Evolutionary conservation across 2,797 vertebrate genomes (phyloP).

Genomic region (Semotilus atromaculatus): DNA sequence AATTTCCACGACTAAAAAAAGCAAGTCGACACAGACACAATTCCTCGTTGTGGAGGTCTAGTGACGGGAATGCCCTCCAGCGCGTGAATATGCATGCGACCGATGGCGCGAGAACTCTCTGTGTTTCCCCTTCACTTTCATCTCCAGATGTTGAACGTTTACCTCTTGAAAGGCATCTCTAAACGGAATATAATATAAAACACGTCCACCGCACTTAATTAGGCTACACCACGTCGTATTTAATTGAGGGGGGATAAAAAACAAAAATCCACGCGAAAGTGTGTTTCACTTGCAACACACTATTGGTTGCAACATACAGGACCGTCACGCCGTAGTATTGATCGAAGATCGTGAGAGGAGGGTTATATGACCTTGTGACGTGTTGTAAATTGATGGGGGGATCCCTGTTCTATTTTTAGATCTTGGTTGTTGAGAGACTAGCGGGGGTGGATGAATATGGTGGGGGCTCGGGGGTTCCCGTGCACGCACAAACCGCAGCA

Average conservation of each 20-base stretch:
- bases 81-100: constrained; percentile 34
- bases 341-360: constrained; percentile 47
- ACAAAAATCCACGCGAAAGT: neutral
- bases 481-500: constrained; percentile 39
- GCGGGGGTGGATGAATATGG: constrained; percentile 74
- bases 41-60: constrained; percentile 10
- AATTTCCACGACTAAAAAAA: constrained; percentile 14
- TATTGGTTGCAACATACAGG: neutral
- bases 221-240: neutral
- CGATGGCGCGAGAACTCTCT: constrained; percentile 25
- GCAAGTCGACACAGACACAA: neutral
- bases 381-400: constrained; percentile 79
- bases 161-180: neutral
- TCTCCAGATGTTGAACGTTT: constrained; percentile 17
- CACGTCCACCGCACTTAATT: neutral
- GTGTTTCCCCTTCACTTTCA: constrained; percentile 39
- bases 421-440: constrained; percentile 68
- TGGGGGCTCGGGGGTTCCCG: constrained; percentile 55
- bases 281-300: neutral
- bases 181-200: neutral
- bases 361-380: constrained; percentile 56
- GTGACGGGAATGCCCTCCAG: constrained; percentile 28
- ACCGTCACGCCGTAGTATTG: constrained; percentile 36
- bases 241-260: neutral
- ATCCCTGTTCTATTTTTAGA: constrained; percentile 83